phyloP scores from a whole-genome alignment of 2,888 invertebrate genomes.

The Escarpia spicata region DNA sequence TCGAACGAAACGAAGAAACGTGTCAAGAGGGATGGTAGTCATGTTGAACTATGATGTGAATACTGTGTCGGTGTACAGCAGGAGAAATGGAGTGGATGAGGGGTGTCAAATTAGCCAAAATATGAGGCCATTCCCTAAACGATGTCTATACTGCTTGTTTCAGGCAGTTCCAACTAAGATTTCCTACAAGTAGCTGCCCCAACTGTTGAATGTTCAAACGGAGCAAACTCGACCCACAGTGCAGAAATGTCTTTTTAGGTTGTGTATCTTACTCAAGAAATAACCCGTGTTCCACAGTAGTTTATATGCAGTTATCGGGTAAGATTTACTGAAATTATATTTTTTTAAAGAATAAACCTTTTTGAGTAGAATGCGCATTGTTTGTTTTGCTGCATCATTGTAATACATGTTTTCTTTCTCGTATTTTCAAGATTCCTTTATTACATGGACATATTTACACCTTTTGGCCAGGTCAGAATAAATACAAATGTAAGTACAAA shows the following conservation, averaged over 20 bases:
- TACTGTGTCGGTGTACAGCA: not conserved
- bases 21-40: not conserved
- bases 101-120: not conserved
- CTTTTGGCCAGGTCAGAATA: not conserved
- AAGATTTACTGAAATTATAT: not conserved
- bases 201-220: not conserved
- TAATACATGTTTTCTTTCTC: not conserved
- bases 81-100: not conserved
- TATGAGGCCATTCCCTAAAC: not conserved
- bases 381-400: not conserved
- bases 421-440: not conserved
- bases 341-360: not conserved
- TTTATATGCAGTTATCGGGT: not conserved
- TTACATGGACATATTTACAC: not conserved
- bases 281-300: not conserved
- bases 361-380: not conserved
- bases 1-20: not conserved
- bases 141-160: not conserved
- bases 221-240: not conserved
- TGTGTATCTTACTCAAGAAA: not conserved
- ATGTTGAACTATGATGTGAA: not conserved
- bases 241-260: not conserved
- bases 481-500: not conserved
- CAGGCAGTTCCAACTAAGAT: not conserved
- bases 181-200: not conserved